Percentiles rank a stretch among this genome's conserved stretches.
These are phyloP conservation scores for Iselma pallidipennis DNA, from an alignment of 2,888 invertebrate species.

Conservation along the genomic window DNA sequence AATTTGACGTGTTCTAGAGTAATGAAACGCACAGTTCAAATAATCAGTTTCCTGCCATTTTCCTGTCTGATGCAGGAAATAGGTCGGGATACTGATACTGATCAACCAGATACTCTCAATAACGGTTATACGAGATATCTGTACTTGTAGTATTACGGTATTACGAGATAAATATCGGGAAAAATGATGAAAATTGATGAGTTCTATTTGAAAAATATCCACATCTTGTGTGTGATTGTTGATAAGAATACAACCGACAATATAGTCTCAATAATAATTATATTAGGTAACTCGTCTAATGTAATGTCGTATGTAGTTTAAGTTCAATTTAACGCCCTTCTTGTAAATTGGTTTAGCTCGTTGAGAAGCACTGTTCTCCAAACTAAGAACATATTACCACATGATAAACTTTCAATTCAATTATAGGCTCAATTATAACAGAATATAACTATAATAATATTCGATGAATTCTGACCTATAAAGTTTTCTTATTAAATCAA, in stretches of 20 bases:
- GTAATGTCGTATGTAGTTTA: constrained; percentile 17
- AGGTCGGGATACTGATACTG: background rate
- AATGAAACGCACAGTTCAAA: background rate
- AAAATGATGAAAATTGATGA: background rate
- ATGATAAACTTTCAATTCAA: constrained; percentile 17
- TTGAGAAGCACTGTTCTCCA: constrained; percentile 13
- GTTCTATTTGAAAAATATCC: constrained; percentile 7
- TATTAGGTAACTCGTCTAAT: constrained; percentile 19
- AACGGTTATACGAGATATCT: background rate
- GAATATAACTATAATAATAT: background rate
- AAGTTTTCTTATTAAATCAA: constrained; percentile 1
- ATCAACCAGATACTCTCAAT: background rate
- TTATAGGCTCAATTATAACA: constrained; percentile 13
- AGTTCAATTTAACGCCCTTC: constrained; percentile 20
- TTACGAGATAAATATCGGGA: background rate
- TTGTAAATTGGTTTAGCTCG: constrained; percentile 24
- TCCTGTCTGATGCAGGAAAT: background rate
- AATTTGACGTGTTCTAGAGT: background rate
- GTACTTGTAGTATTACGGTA: background rate
- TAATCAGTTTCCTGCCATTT: background rate
- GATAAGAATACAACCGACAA: constrained; percentile 2
- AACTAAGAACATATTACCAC: constrained; percentile 10
- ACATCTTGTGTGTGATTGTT: constrained; percentile 1
- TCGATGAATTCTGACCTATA: background rate
- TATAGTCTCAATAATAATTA: too few species aligned